Conservation (phyloP, 1,140 invertebrate genomes). For the Zaprionus ghesquierei region DNA sequence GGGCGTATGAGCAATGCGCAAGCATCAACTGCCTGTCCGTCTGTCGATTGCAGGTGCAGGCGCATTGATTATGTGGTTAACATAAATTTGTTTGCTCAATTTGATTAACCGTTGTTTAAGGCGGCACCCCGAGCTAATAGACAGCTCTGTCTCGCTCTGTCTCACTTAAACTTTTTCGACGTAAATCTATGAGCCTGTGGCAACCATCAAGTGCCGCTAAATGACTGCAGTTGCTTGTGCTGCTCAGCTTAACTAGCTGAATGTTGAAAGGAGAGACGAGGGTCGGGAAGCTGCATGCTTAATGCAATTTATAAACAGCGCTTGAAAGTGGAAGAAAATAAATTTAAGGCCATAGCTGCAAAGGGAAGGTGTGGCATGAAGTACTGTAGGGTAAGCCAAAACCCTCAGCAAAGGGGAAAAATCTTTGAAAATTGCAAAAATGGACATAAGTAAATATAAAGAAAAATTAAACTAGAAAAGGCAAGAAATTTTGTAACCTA, state of each 20-base stretch:
- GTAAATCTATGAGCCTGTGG: conserved; percentile 43
- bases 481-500: too few relatives aligned
- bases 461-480: too few relatives aligned
- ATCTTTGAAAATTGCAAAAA: too few relatives aligned
- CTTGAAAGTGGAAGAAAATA: not conserved
- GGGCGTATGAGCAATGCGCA: conserved; percentile 51
- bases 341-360: not conserved
- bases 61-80: conserved; percentile 74
- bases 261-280: not conserved
- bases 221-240: conserved; percentile 75
- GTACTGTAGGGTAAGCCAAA: too few relatives aligned
- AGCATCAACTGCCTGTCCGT: not conserved
- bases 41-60: conserved; percentile 25
- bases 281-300: not conserved
- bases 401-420: too few relatives aligned
- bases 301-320: conserved; percentile 67
- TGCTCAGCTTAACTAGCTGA: conserved; percentile 47
- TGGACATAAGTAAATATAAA: too few relatives aligned
- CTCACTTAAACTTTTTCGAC: conserved; percentile 40
- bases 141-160: conserved; percentile 16
- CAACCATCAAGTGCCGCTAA: conserved; percentile 60
- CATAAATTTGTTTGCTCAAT: conserved; percentile 67
- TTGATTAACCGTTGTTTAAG: conserved; percentile 50
- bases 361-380: not conserved
- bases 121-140: conserved; percentile 35